Conservation (phyloP, 2,797 vertebrate species). For the Oreortyx pictus region DNA sequence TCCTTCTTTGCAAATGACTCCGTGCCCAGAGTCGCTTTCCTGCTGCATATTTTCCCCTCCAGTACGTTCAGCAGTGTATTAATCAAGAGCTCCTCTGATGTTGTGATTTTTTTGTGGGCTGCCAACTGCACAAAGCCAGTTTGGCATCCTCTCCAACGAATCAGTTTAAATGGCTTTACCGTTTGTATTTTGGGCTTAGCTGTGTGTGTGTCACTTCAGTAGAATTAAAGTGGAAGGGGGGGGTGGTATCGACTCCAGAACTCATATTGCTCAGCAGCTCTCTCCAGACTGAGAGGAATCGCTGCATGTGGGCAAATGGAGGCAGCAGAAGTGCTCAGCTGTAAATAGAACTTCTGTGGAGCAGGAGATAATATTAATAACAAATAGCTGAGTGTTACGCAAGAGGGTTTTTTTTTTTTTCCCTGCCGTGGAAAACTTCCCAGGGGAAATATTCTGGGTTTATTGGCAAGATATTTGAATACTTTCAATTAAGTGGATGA, state of each 20-base stretch:
- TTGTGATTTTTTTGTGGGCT: background rate
- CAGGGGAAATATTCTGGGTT: background rate
- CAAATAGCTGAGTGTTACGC: background rate
- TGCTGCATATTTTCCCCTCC: background rate
- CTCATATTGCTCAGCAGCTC: too few relatives aligned
- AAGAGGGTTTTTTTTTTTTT: background rate
- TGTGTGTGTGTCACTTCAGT: accelerated
- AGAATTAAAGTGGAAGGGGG: background rate
- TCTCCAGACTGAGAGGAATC: background rate
- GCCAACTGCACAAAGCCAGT: slow-evolving; percentile 15
- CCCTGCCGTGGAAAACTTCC: background rate
- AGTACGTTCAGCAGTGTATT: background rate
- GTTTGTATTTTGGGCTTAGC: background rate
- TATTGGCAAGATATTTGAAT: background rate
- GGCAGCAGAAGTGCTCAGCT: background rate
- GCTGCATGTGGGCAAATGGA: background rate
- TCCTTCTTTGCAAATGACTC: background rate
- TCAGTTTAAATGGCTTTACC: slow-evolving; percentile 55
- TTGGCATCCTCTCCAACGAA: slow-evolving; percentile 14
- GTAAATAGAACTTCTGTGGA: background rate
- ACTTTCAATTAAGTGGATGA: background rate
- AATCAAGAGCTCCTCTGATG: background rate
- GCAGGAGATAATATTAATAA: background rate
- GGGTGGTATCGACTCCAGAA: background rate
- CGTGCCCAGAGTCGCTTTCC: background rate